Conservation (phyloP, 1,140 invertebrate species). For the Drosophila navojoa region DNA sequence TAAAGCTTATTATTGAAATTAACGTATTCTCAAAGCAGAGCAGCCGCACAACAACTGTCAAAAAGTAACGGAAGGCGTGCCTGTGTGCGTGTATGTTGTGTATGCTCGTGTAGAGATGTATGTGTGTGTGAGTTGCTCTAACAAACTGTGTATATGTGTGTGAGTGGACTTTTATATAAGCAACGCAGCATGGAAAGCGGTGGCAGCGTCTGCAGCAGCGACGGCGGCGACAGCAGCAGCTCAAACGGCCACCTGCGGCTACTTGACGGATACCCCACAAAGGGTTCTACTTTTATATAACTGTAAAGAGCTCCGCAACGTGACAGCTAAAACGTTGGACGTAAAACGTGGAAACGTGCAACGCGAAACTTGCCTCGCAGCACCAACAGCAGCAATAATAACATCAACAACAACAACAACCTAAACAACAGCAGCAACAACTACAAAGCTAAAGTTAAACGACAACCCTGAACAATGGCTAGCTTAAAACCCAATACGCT, state of each 20-base stretch:
- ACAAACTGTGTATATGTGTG: conserved; percentile 9
- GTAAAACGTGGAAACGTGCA: conserved; percentile 4
- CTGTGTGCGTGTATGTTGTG: conserved; percentile 14
- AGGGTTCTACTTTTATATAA: conserved; percentile 41
- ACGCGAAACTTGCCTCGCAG: conserved; percentile 35
- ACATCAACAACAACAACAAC: conserved; percentile 46
- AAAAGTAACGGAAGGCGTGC: conserved; percentile 31
- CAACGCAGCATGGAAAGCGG: conserved; percentile 29
- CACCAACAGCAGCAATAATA: conserved; percentile 36
- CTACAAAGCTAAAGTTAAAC: conserved; percentile 17
- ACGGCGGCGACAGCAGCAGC: conserved; percentile 22
- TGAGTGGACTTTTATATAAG: conserved; percentile 64
- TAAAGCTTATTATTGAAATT: conserved; percentile 6
- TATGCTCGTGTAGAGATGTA: conserved; percentile 10
- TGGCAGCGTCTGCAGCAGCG: no score
- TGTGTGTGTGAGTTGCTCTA: conserved; percentile 4
- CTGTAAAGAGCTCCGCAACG: conserved; percentile 42
- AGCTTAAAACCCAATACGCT: conserved; percentile 70
- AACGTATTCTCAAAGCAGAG: not conserved
- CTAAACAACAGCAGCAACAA: conserved; percentile 26
- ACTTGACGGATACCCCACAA: conserved; percentile 40
- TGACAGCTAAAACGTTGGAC: conserved; percentile 27
- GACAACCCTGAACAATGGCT: conserved; percentile 52
- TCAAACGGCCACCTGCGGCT: conserved; percentile 67
- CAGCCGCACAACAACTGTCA: conserved; percentile 19